Base-by-base conservation (phyloP, 1,140 invertebrate genomes). In the Harpegnathos saltator region DNA sequence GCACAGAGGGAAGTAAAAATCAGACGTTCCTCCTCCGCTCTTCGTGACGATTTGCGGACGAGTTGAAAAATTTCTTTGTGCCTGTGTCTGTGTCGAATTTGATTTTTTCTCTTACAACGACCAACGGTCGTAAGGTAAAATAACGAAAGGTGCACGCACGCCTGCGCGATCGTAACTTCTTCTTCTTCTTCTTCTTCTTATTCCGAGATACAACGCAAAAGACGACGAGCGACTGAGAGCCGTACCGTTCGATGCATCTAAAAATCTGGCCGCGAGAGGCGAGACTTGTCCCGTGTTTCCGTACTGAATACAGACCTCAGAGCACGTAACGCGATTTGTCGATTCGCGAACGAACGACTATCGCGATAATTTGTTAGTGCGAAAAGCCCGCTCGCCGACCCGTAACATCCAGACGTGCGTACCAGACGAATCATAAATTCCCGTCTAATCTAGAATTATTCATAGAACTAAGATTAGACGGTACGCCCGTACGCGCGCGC, bases 381-480 rank as follows among this genome's bases (percentile, higher is more conserved):
- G 58, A 58, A 82, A 82, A 82, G 59, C 38, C 44, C 50, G 78
- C 44, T 50, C 56, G 56, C 74, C 72, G 85, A 86, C 74, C 62
- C 65, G 69, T 78, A 74, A 78, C 71, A 73, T 12, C 33, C 52
- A 84, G 81, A 74, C 78, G 24, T 19, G 14, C 44, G 54, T 15
- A 62, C 58, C 26, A 61, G 78, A 73, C 59, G 44, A 74, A 74
- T 74, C 78, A 82, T 74, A 82, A 82, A 82, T 82, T 82, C 56
- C 44, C 56, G 78, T 74, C 15, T 82, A 81, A 82, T 82, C 69
- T 82, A 63, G 78, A 82, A 82, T 82, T 82, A 82, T 82, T 74
- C 78, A 82, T 82, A 74, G 78, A 48, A 52, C 56, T 15, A 24
- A 52, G 59, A 54, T 77, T 33, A 62, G 62, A 33, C 73, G 33